Percentiles rank a stretch among this genome's conserved stretches.
Conservation (phyloP, 2,888 invertebrate genomes). For the Crematogaster levior region DNA sequence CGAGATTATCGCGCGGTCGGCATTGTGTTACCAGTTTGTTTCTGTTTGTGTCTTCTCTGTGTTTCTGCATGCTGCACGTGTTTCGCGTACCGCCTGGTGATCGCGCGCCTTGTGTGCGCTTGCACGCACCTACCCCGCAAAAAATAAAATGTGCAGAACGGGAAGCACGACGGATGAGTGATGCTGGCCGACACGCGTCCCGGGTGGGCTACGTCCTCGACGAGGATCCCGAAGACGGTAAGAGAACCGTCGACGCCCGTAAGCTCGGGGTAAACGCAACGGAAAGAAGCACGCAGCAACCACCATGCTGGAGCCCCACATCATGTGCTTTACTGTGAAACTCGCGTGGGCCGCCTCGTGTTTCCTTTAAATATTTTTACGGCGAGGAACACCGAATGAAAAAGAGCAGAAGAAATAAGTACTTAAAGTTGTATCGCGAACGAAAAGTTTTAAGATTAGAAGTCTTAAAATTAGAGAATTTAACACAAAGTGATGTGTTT, state of each 20-base stretch:
- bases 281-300: conserved; percentile 65
- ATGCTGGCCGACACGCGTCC: conserved; percentile 72
- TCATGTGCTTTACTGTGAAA: conserved; percentile 80
- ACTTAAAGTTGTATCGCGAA: neutral
- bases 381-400: neutral
- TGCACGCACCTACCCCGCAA: conserved; percentile 55
- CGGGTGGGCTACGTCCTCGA: conserved; percentile 64
- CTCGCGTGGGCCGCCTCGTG: neutral
- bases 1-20: neutral
- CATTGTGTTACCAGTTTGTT: conserved; percentile 39
- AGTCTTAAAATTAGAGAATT: neutral
- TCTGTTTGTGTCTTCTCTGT: conserved; percentile 53
- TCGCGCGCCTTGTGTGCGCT: conserved; percentile 42
- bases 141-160: conserved; percentile 65
- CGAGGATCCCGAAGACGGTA: conserved; percentile 81
- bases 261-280: conserved; percentile 66
- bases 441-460: neutral
- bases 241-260: conserved; percentile 74
- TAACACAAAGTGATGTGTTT: neutral
- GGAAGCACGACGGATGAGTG: conserved; percentile 71
- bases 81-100: conserved; percentile 12
- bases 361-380: neutral
- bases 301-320: conserved; percentile 76
- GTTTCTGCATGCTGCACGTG: conserved; percentile 66
- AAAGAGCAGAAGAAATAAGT: neutral